These are phyloP conservation scores for Trypoxylus dichotomus DNA, from an alignment of 1,140 invertebrate genomes.

Conservation along the genomic window DNA sequence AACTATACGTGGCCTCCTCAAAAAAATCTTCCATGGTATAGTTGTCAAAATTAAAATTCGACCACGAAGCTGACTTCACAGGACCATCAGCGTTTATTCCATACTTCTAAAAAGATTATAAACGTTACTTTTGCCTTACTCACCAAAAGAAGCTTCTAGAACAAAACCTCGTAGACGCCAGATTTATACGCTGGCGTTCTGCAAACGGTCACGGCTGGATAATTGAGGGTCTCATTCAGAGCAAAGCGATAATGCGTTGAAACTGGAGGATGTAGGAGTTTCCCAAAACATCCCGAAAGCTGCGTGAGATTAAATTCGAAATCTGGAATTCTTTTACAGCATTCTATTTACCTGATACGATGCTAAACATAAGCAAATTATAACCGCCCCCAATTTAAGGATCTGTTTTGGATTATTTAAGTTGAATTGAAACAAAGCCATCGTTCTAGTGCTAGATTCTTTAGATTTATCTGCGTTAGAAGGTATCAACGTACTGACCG, in stretches of 20 bases:
- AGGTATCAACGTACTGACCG: background rate
- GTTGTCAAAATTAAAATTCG: background rate
- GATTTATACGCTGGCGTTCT: slow-evolving; percentile 62
- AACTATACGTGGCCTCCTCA: background rate
- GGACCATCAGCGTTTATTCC: background rate
- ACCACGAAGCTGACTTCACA: background rate
- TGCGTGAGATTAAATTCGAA: slow-evolving; percentile 39
- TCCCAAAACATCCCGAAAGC: slow-evolving; percentile 60
- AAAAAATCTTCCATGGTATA: background rate
- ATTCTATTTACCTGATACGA: slow-evolving; percentile 47
- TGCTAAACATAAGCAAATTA: slow-evolving; percentile 52
- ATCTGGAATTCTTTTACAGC: background rate
- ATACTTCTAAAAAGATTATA: slow-evolving; percentile 1
- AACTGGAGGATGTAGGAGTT: slow-evolving; percentile 60
- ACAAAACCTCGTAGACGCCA: slow-evolving; percentile 55
- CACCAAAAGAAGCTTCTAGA: too few relatives aligned
- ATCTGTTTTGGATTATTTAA: slow-evolving; percentile 54
- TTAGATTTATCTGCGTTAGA: background rate
- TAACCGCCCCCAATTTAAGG: slow-evolving; percentile 53
- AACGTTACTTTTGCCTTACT: background rate
- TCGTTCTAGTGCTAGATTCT: background rate
- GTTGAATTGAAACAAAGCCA: slow-evolving; percentile 45
- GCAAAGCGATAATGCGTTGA: slow-evolving; percentile 65
- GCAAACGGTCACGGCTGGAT: slow-evolving; percentile 66
- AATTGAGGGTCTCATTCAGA: slow-evolving; percentile 63